phyloP scores from a whole-genome alignment of 1,140 invertebrate genomes.

The Oryctes rhinoceros region DNA sequence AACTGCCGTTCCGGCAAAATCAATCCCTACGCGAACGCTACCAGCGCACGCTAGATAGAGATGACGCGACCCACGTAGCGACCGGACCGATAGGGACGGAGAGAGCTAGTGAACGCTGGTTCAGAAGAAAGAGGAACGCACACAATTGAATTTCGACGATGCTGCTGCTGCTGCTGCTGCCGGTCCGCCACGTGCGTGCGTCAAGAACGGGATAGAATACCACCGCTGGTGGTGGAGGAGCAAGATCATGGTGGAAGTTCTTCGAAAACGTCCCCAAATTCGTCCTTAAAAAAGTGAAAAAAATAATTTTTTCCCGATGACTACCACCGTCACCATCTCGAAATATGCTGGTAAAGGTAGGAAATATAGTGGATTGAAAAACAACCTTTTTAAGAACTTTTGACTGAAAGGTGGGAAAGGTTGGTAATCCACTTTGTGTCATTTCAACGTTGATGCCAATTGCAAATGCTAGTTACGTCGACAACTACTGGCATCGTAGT shows the following conservation, averaged over 20 bases:
- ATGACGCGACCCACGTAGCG: background rate
- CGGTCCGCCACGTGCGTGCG: conserved; percentile 14
- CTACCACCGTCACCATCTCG: background rate
- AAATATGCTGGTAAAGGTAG: background rate
- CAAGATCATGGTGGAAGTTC: background rate
- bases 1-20: conserved; percentile 52
- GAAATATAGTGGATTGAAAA: background rate
- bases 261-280: background rate
- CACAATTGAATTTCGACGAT: conserved; percentile 29
- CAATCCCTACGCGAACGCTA: conserved; percentile 46
- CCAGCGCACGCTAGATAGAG: conserved; percentile 4
- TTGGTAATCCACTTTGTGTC: too few relatives aligned
- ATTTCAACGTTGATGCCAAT: too few relatives aligned
- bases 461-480: too few relatives aligned
- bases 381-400: too few relatives aligned
- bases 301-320: background rate
- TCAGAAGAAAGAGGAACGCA: conserved; percentile 1
- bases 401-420: too few relatives aligned
- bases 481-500: too few relatives aligned
- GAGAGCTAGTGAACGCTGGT: background rate
- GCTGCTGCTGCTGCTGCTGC: background rate
- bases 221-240: background rate
- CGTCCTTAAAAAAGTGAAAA: background rate
- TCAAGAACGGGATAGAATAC: background rate
- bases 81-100: background rate